These are phyloP conservation scores for Euproctis similis DNA, from an alignment of 2,888 invertebrate species.

Conservation along the genomic window DNA sequence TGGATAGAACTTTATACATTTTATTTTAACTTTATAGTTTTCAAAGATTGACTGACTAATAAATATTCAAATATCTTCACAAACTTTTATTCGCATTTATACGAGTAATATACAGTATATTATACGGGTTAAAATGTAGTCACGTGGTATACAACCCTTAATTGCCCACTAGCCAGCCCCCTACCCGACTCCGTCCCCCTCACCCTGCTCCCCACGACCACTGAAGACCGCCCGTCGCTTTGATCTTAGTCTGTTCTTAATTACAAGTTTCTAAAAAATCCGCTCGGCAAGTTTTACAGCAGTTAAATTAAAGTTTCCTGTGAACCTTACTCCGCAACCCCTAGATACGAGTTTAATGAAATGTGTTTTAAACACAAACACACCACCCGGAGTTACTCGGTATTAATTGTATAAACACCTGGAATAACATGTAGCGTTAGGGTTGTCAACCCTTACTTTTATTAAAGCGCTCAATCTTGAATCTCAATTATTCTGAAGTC, in stretches of 20 bases:
- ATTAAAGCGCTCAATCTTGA: no score
- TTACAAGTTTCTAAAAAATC: slow-evolving; percentile 25
- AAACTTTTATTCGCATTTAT: no score
- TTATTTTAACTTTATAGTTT: no score
- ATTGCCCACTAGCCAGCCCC: neutral
- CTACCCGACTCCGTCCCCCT: neutral
- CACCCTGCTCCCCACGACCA: neutral
- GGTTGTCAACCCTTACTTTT: no score
- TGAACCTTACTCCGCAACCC: neutral
- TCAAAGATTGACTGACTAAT: no score
- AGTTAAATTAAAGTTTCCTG: slow-evolving; percentile 19
- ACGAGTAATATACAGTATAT: no score
- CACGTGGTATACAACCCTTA: no score
- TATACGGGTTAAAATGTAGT: no score
- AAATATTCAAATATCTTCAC: no score
- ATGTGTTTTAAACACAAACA: slow-evolving; percentile 8
- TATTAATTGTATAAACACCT: neutral
- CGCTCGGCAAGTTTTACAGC: slow-evolving; percentile 21
- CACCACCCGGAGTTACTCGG: slow-evolving; percentile 4
- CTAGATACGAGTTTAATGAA: slow-evolving; percentile 19
- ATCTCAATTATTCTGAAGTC: no score
- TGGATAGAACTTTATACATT: no score
- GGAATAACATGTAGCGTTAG: no score
- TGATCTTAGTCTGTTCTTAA: slow-evolving; percentile 25
- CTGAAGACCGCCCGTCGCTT: slow-evolving; percentile 11